phyloP scores from a whole-genome alignment of 1,140 invertebrate genomes.

The Batillaria attramentaria region DNA sequence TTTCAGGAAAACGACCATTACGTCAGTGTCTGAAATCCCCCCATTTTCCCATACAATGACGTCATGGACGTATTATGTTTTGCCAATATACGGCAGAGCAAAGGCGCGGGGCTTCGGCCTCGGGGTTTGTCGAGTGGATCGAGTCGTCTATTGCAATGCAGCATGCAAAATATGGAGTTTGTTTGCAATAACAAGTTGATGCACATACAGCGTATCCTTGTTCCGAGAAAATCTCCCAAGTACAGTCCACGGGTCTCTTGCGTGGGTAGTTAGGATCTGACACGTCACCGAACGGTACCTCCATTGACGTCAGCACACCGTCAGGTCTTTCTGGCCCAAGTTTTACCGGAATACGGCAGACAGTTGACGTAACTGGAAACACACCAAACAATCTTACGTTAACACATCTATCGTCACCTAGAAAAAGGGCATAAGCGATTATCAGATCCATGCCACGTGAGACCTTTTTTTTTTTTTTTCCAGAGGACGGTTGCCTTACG shows the following conservation, averaged over 20 bases:
- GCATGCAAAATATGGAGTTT: too few relatives aligned
- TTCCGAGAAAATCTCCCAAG: slow-evolving; percentile 42
- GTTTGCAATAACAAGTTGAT: too few relatives aligned
- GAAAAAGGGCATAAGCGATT: too few relatives aligned
- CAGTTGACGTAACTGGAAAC: slow-evolving; percentile 22
- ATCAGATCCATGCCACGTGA: background rate
- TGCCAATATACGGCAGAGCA: too few relatives aligned
- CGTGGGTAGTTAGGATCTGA: slow-evolving; percentile 27
- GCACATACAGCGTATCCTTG: slow-evolving; percentile 26
- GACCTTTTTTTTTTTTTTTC: background rate
- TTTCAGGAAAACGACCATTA: too few relatives aligned
- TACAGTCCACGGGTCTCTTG: slow-evolving; percentile 38
- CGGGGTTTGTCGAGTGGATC: too few relatives aligned
- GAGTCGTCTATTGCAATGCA: too few relatives aligned
- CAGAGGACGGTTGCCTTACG: background rate
- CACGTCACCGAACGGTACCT: slow-evolving; percentile 34
- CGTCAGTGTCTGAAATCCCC: too few relatives aligned
- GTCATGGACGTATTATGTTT: too few relatives aligned
- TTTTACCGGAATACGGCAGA: slow-evolving; percentile 37
- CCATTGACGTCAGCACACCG: slow-evolving; percentile 36
- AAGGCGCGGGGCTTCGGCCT: too few relatives aligned
- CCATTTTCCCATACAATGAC: too few relatives aligned
- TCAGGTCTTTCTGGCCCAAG: slow-evolving; percentile 33
- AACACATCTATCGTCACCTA: too few relatives aligned
- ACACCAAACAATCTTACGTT: background rate